Percentiles rank a stretch among this genome's conserved stretches.
Evolutionary conservation across 2,797 vertebrate species (phyloP).

Genomic region (Smutsia temminckii): DNA sequence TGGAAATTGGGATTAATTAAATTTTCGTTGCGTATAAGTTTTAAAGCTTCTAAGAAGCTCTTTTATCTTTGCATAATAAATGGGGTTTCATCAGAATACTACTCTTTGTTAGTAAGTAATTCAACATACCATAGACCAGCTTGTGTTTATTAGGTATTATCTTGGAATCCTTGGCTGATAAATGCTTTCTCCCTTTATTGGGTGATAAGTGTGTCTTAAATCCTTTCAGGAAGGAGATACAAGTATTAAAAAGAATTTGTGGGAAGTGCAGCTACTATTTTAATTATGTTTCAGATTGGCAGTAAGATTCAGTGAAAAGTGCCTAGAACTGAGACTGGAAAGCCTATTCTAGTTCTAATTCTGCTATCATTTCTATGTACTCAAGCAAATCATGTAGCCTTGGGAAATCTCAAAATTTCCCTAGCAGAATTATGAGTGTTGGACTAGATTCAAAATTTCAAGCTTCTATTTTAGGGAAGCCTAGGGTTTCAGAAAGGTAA

Average conservation of each 20-base stretch:
- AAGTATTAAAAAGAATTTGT: conserved; percentile 6
- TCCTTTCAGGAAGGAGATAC: neutral
- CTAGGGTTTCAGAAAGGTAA: neutral
- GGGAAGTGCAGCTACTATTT: neutral
- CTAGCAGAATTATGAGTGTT: neutral
- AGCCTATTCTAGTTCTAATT: neutral
- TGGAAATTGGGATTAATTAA: neutral
- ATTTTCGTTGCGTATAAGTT: neutral
- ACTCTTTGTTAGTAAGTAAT: conserved; percentile 23
- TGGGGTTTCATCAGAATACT: neutral
- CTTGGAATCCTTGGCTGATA: neutral
- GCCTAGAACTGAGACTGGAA: neutral
- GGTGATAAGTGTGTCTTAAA: neutral
- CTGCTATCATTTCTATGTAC: neutral
- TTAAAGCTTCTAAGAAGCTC: neutral
- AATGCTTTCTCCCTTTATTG: neutral
- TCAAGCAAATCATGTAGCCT: neutral
- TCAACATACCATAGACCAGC: neutral
- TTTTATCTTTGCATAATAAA: neutral
- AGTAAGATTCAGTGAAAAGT: neutral
- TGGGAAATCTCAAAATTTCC: neutral
- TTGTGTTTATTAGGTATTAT: conserved; percentile 5
- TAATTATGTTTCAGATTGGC: neutral
- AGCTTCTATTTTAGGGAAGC: conserved; percentile 3
- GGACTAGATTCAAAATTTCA: neutral